Conservation (phyloP, 1,140 invertebrate genomes). For the Ceratina calcarata region DNA sequence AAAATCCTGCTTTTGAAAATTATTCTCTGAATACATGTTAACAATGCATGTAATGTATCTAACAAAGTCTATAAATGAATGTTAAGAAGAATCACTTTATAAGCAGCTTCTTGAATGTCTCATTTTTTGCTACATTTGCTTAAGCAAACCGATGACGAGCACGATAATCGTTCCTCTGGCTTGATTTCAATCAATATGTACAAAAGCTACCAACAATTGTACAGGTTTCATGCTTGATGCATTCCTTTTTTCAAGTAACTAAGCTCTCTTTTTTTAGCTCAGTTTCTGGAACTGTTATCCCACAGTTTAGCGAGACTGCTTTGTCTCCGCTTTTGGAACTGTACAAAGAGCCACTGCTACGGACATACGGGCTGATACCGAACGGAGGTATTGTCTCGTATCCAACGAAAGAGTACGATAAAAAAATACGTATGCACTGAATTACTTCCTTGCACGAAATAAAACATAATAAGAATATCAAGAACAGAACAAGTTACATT, state of each 20-base stretch:
- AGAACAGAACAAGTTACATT: too few species aligned
- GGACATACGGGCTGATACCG: constrained; percentile 67
- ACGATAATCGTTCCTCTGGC: neutral
- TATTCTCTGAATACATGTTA: too few species aligned
- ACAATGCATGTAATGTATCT: too few species aligned
- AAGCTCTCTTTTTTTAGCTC: neutral
- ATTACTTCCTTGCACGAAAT: neutral
- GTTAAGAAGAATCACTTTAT: too few species aligned
- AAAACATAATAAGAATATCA: too few species aligned
- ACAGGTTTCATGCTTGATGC: neutral
- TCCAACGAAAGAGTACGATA: constrained; percentile 6
- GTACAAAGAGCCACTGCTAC: constrained; percentile 69
- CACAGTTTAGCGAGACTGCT: constrained; percentile 33
- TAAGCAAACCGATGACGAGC: neutral
- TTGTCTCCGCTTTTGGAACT: constrained; percentile 58
- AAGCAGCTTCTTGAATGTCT: neutral
- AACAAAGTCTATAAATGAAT: too few species aligned
- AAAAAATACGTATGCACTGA: neutral
- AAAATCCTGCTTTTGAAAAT: too few species aligned
- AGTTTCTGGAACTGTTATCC: constrained; percentile 47
- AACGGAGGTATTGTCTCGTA: constrained; percentile 8
- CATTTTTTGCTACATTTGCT: too few species aligned
- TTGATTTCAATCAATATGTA: neutral
- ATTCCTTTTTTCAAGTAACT: neutral
- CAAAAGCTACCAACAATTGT: constrained; percentile 6